These are phyloP conservation scores for Dasypolia templi DNA, from an alignment of 2,888 invertebrate species.

Conservation along the genomic window DNA sequence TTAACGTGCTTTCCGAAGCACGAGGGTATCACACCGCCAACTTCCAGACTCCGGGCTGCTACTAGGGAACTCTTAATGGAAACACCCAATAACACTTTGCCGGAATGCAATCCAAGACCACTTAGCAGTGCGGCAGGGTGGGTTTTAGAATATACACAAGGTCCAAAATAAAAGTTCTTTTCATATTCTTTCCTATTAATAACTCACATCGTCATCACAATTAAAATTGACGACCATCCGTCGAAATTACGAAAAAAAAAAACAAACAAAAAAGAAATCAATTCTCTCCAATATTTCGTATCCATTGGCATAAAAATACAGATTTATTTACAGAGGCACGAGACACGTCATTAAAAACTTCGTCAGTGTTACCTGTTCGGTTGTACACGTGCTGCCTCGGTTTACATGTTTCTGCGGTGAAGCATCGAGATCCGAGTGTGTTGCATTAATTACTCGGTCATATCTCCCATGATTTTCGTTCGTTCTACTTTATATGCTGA, in stretches of 20 bases:
- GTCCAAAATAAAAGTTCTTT: background rate
- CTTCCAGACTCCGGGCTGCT: too few species aligned
- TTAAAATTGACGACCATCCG: background rate
- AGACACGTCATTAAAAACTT: constrained; percentile 43
- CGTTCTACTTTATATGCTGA: background rate
- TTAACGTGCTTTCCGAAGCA: too few species aligned
- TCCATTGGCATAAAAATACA: constrained; percentile 13
- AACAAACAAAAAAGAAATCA: background rate
- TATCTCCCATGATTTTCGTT: background rate
- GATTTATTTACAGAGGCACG: constrained; percentile 18
- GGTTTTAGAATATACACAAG: background rate
- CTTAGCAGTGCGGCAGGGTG: too few species aligned
- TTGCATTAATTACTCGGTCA: constrained; percentile 30
- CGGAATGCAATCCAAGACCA: too few species aligned
- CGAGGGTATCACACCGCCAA: too few species aligned
- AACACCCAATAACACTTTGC: too few species aligned
- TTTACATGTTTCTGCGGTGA: constrained; percentile 15
- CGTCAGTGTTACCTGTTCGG: background rate
- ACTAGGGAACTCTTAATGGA: too few species aligned
- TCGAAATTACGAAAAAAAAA: background rate
- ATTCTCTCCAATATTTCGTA: background rate
- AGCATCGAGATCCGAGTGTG: constrained; percentile 19
- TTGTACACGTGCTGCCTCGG: constrained; percentile 16
- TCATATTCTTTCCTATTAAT: background rate
- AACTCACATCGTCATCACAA: background rate